Evolutionary conservation across 1,140 invertebrate species (phyloP), one percentile per base, ranked within the genome.

Genomic region (Atta colombica): DNA sequence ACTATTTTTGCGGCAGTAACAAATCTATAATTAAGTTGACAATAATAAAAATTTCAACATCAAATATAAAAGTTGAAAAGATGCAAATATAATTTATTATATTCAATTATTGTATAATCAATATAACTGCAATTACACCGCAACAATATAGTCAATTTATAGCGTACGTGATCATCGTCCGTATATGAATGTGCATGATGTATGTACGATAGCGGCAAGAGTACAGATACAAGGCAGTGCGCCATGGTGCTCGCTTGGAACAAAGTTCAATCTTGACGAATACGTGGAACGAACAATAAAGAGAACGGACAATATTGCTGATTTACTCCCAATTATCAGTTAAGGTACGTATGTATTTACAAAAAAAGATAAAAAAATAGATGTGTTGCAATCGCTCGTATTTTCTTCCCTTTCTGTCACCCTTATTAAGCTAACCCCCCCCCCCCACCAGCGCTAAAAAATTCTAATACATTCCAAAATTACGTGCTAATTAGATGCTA

Each of bases 171-270:
- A 58, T 87, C 39, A 65, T 81, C 77, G 77, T 55, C 77, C 28
- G 49, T 82, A 77, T 85, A 88, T 85, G 81, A 88, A 66, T 74
- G 77, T 82, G 84, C 84, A 84, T 78, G 18, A 55, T 77, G 49
- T 88, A 78, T 81, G 71, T 74, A 77, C 84, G 68, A 90, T 77
- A 90, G 82, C 80, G 72, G 60, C 81, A 86, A 88, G 87, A 88
- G 61, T 88, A 91, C 89, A 88, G 45, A 80, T 72, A 90, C 90
- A 87, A 90, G 89, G 85, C 84, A 78, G 75, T 75, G 72, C 72
- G 35, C 55, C 51, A 78, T 63, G 28, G 82, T 86, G 49, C 63
- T 77, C 85, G 65, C 77, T 75, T 87, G 86, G n/a, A 71, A 91
- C 55, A 85, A 89, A 65, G 55, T 87, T 35, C 72, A 90, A 28